phyloP scores from a whole-genome alignment of 2,888 invertebrate genomes.

The Gastracanthus pulcherrimus region DNA sequence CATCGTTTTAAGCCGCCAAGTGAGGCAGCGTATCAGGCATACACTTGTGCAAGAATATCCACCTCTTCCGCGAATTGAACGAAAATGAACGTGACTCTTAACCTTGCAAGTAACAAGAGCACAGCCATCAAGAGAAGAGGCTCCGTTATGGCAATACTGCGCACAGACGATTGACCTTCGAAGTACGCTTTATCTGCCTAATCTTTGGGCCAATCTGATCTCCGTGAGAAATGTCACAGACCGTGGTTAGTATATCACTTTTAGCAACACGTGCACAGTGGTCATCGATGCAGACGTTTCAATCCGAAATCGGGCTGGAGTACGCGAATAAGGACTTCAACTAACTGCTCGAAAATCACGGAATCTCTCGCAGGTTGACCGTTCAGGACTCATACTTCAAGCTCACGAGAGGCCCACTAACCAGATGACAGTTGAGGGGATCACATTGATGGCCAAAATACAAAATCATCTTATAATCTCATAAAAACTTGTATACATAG shows the following conservation, averaged over 20 bases:
- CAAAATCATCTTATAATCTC: too few species aligned
- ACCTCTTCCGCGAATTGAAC: not conserved
- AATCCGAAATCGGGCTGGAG: not conserved
- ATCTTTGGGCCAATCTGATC: constrained; percentile 46
- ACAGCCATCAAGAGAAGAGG: constrained; percentile 43
- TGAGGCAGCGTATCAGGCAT: not conserved
- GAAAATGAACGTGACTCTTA: not conserved
- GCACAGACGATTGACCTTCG: not conserved
- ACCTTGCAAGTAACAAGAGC: constrained; percentile 36
- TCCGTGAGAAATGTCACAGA: constrained; percentile 19
- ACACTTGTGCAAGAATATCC: not conserved
- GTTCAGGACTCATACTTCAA: not conserved
- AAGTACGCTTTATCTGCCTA: constrained; percentile 34
- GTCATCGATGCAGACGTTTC: not conserved
- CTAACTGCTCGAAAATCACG: not conserved
- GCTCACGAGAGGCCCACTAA: not conserved
- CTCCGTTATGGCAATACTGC: constrained; percentile 3
- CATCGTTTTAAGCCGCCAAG: not conserved
- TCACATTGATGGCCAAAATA: too few species aligned
- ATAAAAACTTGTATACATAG: too few species aligned
- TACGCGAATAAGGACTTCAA: not conserved
- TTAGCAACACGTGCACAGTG: not conserved
- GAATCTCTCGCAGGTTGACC: not conserved
- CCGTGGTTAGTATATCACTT: not conserved
- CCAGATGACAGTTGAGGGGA: too few species aligned